These are phyloP conservation scores for Tachysurus fulvidraco DNA, from an alignment of 2,113 vertebrate genomes.

Conservation along the genomic window DNA sequence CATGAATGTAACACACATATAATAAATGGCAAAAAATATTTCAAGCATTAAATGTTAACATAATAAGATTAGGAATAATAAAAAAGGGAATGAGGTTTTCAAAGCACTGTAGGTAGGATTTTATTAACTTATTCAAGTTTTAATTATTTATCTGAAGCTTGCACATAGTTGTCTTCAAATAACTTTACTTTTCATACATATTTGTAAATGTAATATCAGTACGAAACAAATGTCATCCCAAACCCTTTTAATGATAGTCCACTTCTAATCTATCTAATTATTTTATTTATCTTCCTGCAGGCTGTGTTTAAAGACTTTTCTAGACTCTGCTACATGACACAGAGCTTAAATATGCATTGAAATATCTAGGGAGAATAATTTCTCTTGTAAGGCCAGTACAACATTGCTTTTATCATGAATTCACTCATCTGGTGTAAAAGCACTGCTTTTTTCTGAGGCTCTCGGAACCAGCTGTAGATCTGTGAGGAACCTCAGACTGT, in stretches of 20 bases:
- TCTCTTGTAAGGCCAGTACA: constrained; percentile 24
- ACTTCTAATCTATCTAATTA: constrained; percentile 4
- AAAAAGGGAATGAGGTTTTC: not conserved
- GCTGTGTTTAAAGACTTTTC: not conserved
- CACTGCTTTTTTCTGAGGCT: constrained; percentile 37
- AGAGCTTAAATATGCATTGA: constrained; percentile 35
- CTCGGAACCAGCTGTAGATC: constrained; percentile 27
- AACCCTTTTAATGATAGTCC: not conserved
- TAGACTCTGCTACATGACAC: not conserved
- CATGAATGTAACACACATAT: not conserved
- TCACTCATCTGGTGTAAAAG: constrained; percentile 27
- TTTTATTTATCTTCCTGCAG: constrained; percentile 1
- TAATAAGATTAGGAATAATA: not conserved
- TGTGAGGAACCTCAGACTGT: constrained; percentile 42
- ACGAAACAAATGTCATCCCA: not conserved
- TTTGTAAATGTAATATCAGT: not conserved
- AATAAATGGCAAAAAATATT: not conserved
- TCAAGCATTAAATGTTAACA: not conserved
- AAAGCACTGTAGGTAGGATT: not conserved
- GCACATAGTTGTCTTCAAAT: not conserved
- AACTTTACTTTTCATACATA: not conserved
- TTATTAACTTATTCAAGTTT: not conserved
- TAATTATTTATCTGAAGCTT: not conserved
- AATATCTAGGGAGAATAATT: constrained; percentile 43
- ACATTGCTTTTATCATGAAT: constrained; percentile 35